phyloP scores from a whole-genome alignment of 1,140 invertebrate genomes.

The Saccostrea echinata region DNA sequence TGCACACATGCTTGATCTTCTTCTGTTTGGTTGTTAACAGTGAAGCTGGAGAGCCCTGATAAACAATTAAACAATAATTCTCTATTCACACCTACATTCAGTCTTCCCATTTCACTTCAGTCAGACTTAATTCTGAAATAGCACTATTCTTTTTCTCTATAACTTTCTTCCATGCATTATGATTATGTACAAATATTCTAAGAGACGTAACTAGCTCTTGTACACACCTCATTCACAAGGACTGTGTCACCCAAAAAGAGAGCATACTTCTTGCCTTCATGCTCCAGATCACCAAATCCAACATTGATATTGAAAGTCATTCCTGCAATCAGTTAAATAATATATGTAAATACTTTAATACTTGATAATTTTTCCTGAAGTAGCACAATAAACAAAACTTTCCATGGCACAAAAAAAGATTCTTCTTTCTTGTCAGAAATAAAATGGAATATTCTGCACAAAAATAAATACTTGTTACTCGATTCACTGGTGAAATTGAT shows the following conservation, averaged over 20 bases:
- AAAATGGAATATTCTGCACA: too few species aligned
- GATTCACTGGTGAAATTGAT: too few species aligned
- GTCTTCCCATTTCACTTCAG: neutral
- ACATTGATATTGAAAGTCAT: constrained; percentile 99
- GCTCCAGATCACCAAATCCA: constrained; percentile 93
- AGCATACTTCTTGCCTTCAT: constrained; percentile 90
- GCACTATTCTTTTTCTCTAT: neutral
- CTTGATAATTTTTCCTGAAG: neutral
- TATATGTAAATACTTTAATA: neutral
- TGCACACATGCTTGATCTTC: constrained; percentile 97
- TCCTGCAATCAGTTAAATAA: constrained; percentile 80
- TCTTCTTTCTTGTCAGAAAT: too few species aligned
- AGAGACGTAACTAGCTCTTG: neutral
- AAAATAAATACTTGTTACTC: too few species aligned
- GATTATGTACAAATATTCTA: neutral
- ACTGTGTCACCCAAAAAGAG: constrained; percentile 98
- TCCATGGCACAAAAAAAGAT: too few species aligned
- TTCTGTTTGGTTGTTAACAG: constrained; percentile 94
- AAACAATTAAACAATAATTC: neutral
- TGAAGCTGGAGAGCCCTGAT: constrained; percentile 88
- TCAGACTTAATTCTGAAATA: constrained; percentile 1
- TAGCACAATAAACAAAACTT: too few species aligned
- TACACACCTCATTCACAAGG: constrained; percentile 90
- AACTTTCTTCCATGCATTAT: neutral
- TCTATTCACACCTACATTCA: too few species aligned